Conservation (phyloP, 2,888 invertebrate species). For the Drosophila leonis region DNA sequence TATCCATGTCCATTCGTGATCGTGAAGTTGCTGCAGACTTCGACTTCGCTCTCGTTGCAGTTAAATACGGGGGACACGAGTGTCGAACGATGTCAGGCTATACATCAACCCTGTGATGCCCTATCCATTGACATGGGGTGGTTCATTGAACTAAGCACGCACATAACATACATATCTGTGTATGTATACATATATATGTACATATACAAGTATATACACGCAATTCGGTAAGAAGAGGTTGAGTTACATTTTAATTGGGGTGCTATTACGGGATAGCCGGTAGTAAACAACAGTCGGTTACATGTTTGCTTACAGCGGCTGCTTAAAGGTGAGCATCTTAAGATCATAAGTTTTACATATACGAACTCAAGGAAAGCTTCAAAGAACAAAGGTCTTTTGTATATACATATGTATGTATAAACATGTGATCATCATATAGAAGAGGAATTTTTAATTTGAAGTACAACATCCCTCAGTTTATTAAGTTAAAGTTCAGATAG, state of each 20-base stretch:
- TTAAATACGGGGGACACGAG: conserved; percentile 20
- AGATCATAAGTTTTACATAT: not conserved
- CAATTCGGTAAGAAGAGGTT: not conserved
- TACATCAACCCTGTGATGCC: conserved; percentile 64
- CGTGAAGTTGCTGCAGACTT: conserved; percentile 24
- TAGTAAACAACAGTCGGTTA: conserved; percentile 21
- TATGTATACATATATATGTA: no score
- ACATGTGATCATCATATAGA: not conserved
- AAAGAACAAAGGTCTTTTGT: not conserved
- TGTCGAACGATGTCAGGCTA: conserved; percentile 23
- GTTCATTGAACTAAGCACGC: conserved; percentile 61
- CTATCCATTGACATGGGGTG: conserved; percentile 40
- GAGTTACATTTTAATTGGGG: conserved; percentile 47
- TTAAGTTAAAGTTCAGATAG: no score
- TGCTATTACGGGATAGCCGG: conserved; percentile 34
- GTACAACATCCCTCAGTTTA: not conserved
- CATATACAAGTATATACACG: not conserved
- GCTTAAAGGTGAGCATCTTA: not conserved
- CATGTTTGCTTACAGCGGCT: conserved; percentile 4
- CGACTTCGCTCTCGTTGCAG: conserved; percentile 10
- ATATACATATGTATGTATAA: no score
- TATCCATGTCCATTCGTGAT: conserved; percentile 40
- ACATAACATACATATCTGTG: not conserved
- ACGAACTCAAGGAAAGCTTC: not conserved
- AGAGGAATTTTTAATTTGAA: not conserved